Evolutionary conservation across 2,888 invertebrate species (phyloP).

Genomic region (Platerodrilus igneus): DNA sequence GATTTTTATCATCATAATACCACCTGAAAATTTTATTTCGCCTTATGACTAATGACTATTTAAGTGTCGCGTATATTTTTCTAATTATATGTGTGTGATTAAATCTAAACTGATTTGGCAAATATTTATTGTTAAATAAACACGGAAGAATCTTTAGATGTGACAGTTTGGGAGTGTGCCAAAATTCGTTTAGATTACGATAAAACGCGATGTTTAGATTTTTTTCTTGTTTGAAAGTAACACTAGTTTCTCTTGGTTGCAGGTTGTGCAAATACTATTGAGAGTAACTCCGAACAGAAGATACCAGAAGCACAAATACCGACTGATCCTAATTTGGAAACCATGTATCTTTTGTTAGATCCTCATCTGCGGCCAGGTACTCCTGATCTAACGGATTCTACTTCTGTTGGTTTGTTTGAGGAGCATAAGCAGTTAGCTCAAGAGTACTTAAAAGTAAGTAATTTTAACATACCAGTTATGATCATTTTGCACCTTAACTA

Average conservation of each 20-base stretch:
- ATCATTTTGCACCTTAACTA: neutral
- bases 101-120: conserved; percentile 14
- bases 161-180: conserved; percentile 20
- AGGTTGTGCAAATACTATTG: conserved; percentile 37
- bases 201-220: no score
- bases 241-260: no score
- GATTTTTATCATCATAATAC: neutral
- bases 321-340: conserved; percentile 57
- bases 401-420: conserved; percentile 81
- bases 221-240: no score
- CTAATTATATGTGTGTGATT: conserved; percentile 11
- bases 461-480: no score
- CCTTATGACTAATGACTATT: conserved; percentile 6
- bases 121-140: conserved; percentile 22
- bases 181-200: no score
- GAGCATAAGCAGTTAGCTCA: conserved; percentile 84
- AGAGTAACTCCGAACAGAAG: no score
- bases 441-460: conserved; percentile 75
- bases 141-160: conserved; percentile 22
- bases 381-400: conserved; percentile 70
- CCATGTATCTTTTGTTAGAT: conserved; percentile 73
- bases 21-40: conserved; percentile 1
- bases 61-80: conserved; percentile 13
- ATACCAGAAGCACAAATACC: conserved; percentile 24
- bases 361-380: conserved; percentile 78